A percentile compares a stretch with the other conserved stretches of the same genome.
These are phyloP conservation scores for Sebastes schlegelii DNA, from an alignment of 2,113 vertebrate genomes.

Conservation along the genomic window DNA sequence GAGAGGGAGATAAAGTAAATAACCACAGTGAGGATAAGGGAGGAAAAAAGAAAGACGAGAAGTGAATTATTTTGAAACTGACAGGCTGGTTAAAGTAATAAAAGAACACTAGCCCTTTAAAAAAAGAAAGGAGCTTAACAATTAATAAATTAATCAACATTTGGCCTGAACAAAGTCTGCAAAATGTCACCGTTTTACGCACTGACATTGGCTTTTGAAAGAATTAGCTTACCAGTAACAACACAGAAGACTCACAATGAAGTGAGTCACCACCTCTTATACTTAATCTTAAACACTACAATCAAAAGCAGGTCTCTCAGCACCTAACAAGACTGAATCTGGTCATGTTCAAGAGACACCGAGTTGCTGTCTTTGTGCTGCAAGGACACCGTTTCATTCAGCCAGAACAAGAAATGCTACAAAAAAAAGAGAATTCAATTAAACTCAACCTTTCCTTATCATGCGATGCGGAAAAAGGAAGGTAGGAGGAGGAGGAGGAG, in stretches of 20 bases:
- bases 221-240: background rate
- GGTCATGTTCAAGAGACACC: conserved; percentile 21
- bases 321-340: conserved; percentile 4
- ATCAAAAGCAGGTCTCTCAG: conserved; percentile 7
- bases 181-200: conserved; percentile 3
- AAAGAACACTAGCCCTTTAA: background rate
- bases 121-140: background rate
- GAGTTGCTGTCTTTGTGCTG: conserved; percentile 18
- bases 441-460: conserved; percentile 43
- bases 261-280: background rate
- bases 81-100: conserved; percentile 1
- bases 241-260: background rate
- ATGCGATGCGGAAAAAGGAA: conserved; percentile 2
- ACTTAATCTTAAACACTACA: conserved; percentile 1
- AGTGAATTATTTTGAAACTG: conserved; percentile 2
- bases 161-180: background rate
- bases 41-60: background rate
- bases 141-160: background rate
- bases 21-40: background rate
- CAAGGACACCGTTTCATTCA: conserved; percentile 18
- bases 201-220: background rate
- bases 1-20: conserved; percentile 6
- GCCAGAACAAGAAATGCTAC: conserved; percentile 9
- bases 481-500: background rate
- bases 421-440: conserved; percentile 45